Percentiles rank a stretch among this genome's conserved stretches.
These are phyloP conservation scores for Lymantria dispar DNA, from an alignment of 2,888 invertebrate species.

Conservation along the genomic window DNA sequence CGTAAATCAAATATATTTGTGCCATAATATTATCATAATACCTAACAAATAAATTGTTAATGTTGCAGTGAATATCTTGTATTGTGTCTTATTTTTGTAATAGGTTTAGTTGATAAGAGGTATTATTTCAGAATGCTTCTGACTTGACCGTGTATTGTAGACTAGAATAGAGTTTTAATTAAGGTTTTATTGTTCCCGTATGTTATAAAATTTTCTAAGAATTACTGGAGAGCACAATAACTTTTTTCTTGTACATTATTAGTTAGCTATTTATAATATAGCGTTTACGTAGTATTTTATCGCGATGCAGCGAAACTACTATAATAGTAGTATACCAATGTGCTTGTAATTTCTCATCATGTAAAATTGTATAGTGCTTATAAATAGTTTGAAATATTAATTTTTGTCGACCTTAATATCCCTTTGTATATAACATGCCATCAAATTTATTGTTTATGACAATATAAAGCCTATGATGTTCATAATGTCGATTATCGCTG, in stretches of 20 bases:
- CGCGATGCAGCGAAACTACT: slow-evolving; percentile 28
- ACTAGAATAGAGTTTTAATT: slow-evolving; percentile 16
- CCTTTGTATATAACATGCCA: slow-evolving; percentile 71
- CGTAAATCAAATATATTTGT: slow-evolving; percentile 26
- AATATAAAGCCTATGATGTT: slow-evolving; percentile 77
- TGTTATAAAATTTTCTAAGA: slow-evolving; percentile 20
- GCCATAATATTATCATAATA: slow-evolving; percentile 24
- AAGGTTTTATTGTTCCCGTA: slow-evolving; percentile 24
- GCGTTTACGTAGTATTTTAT: slow-evolving; percentile 24
- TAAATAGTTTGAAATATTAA: slow-evolving; percentile 55
- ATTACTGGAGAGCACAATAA: slow-evolving; percentile 44
- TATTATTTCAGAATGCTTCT: slow-evolving; percentile 30
- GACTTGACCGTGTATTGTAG: slow-evolving; percentile 16
- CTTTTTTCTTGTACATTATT: slow-evolving; percentile 46
- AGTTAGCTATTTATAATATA: slow-evolving; percentile 47
- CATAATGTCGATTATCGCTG: slow-evolving; percentile 72
- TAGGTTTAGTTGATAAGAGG: slow-evolving; percentile 30
- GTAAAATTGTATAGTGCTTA: slow-evolving; percentile 78
- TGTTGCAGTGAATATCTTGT: slow-evolving; percentile 18
- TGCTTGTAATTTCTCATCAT: slow-evolving; percentile 62
- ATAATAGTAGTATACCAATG: slow-evolving; percentile 44
- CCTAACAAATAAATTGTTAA: slow-evolving; percentile 15
- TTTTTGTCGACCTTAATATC: slow-evolving; percentile 48
- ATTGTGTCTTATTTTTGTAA: slow-evolving; percentile 16
- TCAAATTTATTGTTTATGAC: slow-evolving; percentile 68